A percentile compares a stretch with the other conserved stretches of the same genome.
phyloP scores from a whole-genome alignment of 92 coral and sea anemone species.

The Porites cylindrica region DNA sequence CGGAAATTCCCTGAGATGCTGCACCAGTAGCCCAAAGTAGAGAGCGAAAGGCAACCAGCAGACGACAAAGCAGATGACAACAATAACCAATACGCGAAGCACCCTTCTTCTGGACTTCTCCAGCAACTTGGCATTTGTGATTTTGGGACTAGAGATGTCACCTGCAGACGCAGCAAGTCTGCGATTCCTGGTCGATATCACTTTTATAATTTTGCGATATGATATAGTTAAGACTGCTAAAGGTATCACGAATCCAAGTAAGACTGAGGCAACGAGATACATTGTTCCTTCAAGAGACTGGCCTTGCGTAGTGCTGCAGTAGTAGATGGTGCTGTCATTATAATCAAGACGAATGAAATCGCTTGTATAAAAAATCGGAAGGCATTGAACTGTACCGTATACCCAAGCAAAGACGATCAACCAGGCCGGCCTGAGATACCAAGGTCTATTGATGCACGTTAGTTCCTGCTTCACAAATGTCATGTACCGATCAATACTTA shows the following conservation, averaged over 20 bases:
- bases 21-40: constrained; percentile 68
- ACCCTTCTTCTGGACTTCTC: constrained; percentile 61
- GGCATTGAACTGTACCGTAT: constrained; percentile 57
- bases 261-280: constrained; percentile 38
- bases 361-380: constrained; percentile 59
- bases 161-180: constrained; percentile 28
- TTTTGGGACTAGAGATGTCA: not conserved
- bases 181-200: constrained; percentile 59
- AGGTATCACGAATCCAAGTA: constrained; percentile 67
- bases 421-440: constrained; percentile 56
- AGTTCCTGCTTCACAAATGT: constrained; percentile 71
- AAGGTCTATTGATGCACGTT: constrained; percentile 37
- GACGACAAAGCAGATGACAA: constrained; percentile 55
- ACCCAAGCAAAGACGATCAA: constrained; percentile 76
- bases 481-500: constrained; percentile 80
- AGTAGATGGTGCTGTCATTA: constrained; percentile 55
- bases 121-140: constrained; percentile 25
- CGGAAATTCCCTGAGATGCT: constrained; percentile 54
- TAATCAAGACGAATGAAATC: constrained; percentile 24
- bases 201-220: constrained; percentile 54
- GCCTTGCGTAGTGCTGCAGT: constrained; percentile 73
- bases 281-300: constrained; percentile 47
- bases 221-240: constrained; percentile 54
- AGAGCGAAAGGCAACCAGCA: constrained; percentile 76
- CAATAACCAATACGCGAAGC: constrained; percentile 52